phyloP scores from a whole-genome alignment of 2,888 invertebrate genomes.

The Drosophila yooni region DNA sequence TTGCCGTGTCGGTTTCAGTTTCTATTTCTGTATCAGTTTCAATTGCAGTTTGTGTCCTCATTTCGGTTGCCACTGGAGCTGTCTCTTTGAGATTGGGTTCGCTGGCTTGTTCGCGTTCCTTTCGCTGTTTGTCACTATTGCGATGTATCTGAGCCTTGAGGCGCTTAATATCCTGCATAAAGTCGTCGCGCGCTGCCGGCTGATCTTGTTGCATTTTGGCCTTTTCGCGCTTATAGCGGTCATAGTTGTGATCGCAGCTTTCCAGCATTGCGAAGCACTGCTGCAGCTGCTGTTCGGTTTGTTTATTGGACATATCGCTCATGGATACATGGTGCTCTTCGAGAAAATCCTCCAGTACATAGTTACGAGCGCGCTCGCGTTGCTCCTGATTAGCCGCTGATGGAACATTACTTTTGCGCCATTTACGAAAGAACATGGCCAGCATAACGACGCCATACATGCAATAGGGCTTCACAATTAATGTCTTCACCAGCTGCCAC shows the following conservation, averaged over 20 bases:
- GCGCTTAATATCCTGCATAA: slow-evolving; percentile 83
- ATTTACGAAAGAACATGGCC: slow-evolving; percentile 84
- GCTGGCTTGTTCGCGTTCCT: slow-evolving; percentile 60
- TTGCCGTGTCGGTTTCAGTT: slow-evolving; percentile 1
- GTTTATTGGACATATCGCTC: slow-evolving; percentile 82
- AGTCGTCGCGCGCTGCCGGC: slow-evolving; percentile 76
- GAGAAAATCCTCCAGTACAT: slow-evolving; percentile 86
- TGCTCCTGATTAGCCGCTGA: slow-evolving; percentile 67
- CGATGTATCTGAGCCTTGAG: slow-evolving; percentile 83
- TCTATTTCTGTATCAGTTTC: slow-evolving; percentile 1
- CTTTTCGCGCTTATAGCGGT: slow-evolving; percentile 82
- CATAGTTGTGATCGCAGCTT: slow-evolving; percentile 83
- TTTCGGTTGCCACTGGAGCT: slow-evolving; percentile 4
- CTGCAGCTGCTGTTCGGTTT: slow-evolving; percentile 82
- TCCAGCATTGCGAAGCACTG: slow-evolving; percentile 81
- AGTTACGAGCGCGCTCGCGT: slow-evolving; percentile 86
- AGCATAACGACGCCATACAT: slow-evolving; percentile 83
- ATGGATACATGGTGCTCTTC: slow-evolving; percentile 85
- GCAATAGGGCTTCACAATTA: slow-evolving; percentile 84
- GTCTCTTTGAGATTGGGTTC: slow-evolving; percentile 35
- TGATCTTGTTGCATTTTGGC: slow-evolving; percentile 74
- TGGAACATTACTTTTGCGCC: slow-evolving; percentile 75
- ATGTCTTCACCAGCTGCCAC: slow-evolving; percentile 83
- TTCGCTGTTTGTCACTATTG: slow-evolving; percentile 73
- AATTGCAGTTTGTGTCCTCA: neutral